Evolutionary conservation across 2,113 vertebrate genomes (phyloP).

Genomic region (Phaetusa simplex): DNA sequence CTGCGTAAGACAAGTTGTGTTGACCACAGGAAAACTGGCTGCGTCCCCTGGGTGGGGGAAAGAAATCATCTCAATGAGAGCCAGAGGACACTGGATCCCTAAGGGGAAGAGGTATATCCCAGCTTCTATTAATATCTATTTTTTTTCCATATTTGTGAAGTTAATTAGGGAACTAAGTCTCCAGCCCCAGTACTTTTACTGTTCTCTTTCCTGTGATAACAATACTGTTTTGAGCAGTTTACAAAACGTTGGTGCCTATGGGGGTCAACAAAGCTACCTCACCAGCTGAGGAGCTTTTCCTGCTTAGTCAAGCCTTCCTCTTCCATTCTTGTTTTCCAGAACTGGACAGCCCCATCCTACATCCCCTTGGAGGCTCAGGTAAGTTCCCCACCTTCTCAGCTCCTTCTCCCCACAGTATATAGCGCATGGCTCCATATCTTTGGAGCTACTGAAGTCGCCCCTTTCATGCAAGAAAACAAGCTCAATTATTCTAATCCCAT

Average conservation of each 20-base stretch:
- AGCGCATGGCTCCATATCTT: accelerated
- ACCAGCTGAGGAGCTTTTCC: neutral
- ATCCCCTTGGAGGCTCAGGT: neutral
- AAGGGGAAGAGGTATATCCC: neutral
- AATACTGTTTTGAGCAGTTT: neutral
- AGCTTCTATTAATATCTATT: neutral
- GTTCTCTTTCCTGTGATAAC: neutral
- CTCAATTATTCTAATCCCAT: neutral
- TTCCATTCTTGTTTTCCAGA: neutral
- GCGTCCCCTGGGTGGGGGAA: neutral
- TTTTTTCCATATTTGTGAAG: neutral
- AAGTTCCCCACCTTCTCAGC: neutral
- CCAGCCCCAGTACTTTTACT: neutral
- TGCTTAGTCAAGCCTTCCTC: neutral
- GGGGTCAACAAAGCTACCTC: neutral
- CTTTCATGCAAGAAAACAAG: neutral
- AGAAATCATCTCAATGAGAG: neutral
- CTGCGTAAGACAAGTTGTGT: neutral
- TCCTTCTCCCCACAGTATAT: neutral
- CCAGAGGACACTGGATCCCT: neutral
- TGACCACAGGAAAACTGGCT: accelerated
- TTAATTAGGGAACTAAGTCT: neutral
- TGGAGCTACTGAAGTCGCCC: neutral
- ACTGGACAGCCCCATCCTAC: neutral
- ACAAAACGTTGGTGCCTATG: neutral